These are phyloP conservation scores for Acanthurus lineatus DNA, from an alignment of 2,797 vertebrate species.

Conservation along the genomic window DNA sequence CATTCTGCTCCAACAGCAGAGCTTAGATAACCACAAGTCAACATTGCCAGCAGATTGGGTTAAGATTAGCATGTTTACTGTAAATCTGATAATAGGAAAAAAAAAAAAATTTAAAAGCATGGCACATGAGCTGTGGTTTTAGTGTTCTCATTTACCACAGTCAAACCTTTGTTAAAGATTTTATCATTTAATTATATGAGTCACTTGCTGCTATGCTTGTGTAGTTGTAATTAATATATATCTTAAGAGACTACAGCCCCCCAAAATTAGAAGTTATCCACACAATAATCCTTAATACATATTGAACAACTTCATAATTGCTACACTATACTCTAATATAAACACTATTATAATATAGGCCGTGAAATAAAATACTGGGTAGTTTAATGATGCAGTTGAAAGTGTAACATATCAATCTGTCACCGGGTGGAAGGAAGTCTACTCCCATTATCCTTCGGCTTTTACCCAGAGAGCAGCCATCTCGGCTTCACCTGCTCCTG, in stretches of 20 bases:
- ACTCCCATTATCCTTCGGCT: slow-evolving; percentile 80
- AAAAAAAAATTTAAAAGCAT: neutral
- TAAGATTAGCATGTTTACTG: neutral
- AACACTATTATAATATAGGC: neutral
- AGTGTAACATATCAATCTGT: slow-evolving; percentile 62
- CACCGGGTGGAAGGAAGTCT: slow-evolving; percentile 81
- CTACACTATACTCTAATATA: neutral
- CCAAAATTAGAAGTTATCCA: too few relatives aligned
- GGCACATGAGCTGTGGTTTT: neutral
- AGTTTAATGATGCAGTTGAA: slow-evolving; percentile 24
- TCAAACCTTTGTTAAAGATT: neutral
- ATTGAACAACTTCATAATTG: neutral
- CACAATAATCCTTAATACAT: neutral
- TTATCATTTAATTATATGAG: neutral
- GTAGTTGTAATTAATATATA: neutral
- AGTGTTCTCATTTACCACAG: neutral
- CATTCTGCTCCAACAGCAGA: neutral
- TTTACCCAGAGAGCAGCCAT: slow-evolving; percentile 85
- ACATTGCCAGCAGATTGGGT: neutral
- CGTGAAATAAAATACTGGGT: slow-evolving; percentile 11
- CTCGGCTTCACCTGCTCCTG: slow-evolving; percentile 84
- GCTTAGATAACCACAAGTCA: neutral
- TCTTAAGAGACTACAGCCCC: neutral
- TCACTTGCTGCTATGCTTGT: neutral
- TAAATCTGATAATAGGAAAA: neutral